Percentiles rank a stretch among this genome's conserved stretches.
Conservation (phyloP, 2,113 vertebrate species). For the Myiopsitta monachus region DNA sequence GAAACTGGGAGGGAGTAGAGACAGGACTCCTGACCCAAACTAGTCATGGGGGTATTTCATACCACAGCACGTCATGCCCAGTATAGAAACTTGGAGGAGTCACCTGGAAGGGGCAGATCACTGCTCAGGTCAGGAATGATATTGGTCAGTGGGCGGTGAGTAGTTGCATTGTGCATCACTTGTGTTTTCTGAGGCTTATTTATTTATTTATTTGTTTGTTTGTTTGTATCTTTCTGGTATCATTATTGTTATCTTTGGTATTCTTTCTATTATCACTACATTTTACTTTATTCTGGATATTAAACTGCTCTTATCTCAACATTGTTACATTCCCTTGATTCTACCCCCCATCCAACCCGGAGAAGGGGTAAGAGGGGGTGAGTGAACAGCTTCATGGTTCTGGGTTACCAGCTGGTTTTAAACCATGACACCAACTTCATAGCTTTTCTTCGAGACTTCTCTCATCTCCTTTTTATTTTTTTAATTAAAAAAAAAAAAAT, state of each 20-base stretch:
- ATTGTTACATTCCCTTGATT: background rate
- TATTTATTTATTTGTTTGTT: no score
- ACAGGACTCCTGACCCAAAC: background rate
- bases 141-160: background rate
- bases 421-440: background rate
- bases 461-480: background rate
- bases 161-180: background rate
- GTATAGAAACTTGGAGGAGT: background rate
- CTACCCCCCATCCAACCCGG: background rate
- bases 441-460: background rate
- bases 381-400: background rate
- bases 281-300: background rate
- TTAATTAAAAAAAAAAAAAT: background rate
- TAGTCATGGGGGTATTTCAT: background rate
- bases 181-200: background rate
- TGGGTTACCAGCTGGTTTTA: background rate
- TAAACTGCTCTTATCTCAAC: background rate
- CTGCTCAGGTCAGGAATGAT: background rate
- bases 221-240: background rate
- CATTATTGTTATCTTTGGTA: background rate
- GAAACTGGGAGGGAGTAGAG: background rate
- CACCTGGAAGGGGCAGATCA: background rate
- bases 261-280: background rate
- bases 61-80: background rate
- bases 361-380: background rate